Evolutionary conservation across 2,888 invertebrate species (phyloP).

Genomic region (Acrobeloides nanus): DNA sequence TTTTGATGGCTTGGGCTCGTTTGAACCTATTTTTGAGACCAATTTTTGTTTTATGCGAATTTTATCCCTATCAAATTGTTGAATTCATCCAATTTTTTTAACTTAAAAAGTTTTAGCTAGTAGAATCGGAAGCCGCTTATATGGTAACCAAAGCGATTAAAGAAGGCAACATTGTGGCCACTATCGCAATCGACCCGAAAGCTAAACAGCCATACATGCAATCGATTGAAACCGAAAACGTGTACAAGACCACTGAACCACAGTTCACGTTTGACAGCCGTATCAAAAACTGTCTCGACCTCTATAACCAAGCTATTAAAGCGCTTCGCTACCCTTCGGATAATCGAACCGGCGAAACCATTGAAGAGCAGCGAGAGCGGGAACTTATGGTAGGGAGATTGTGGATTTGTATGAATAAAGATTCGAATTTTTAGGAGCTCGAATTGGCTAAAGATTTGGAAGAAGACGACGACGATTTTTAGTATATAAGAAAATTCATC

Average conservation of each 20-base stretch:
- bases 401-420: background rate
- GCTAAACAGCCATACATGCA: slow-evolving; percentile 66
- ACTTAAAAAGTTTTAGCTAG: too few species aligned
- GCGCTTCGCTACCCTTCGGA: slow-evolving; percentile 99
- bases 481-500: too few species aligned
- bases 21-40: too few species aligned
- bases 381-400: slow-evolving; percentile 43
- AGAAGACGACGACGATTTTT: slow-evolving; percentile 78
- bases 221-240: slow-evolving; percentile 20
- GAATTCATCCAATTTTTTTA: too few species aligned
- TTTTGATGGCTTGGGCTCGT: too few species aligned
- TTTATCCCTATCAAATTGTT: background rate
- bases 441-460: slow-evolving; percentile 99
- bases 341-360: slow-evolving; percentile 81
- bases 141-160: slow-evolving; percentile 71
- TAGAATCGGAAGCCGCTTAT: slow-evolving; percentile 89
- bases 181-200: slow-evolving; percentile 81
- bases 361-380: slow-evolving; percentile 49
- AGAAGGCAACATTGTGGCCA: slow-evolving; percentile 96
- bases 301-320: slow-evolving; percentile 94
- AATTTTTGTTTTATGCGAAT: background rate
- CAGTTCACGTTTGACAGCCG: slow-evolving; percentile 64
- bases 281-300: slow-evolving; percentile 81
- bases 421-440: slow-evolving; percentile 73
- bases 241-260: slow-evolving; percentile 72